A percentile compares a stretch with the other conserved stretches of the same genome.
phyloP scores from a whole-genome alignment of 2,797 vertebrate species.

The Anas georgica region DNA sequence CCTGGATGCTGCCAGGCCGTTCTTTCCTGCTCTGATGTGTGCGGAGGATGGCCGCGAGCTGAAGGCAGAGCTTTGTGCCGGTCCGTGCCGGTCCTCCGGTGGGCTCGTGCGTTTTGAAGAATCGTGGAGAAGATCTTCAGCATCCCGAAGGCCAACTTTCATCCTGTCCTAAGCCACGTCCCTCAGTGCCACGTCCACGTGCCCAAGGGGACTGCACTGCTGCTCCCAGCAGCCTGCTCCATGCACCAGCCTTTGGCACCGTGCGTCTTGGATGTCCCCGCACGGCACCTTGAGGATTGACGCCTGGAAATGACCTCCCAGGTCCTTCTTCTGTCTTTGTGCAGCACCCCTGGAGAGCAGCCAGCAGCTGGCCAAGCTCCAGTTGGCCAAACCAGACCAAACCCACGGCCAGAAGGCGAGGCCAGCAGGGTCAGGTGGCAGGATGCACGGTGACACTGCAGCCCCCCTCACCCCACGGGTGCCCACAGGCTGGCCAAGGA shows the following conservation, averaged over 20 bases:
- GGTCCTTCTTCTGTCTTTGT: neutral
- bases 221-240: neutral
- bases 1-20: neutral
- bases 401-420: neutral
- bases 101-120: neutral
- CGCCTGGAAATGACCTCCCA: neutral
- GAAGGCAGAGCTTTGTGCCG: neutral
- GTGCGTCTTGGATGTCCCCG: fast-evolving
- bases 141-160: neutral
- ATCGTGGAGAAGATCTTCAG: neutral
- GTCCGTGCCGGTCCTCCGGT: neutral
- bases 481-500: neutral
- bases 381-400: neutral
- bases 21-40: neutral
- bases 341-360: neutral
- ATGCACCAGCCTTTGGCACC: neutral
- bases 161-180: neutral
- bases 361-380: conserved; percentile 2
- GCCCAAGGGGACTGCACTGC: neutral
- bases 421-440: neutral
- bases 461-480: fast-evolving
- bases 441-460: neutral
- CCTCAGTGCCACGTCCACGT: neutral
- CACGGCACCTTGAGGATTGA: neutral
- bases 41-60: neutral